These are phyloP conservation scores for Anadara kagoshimensis DNA, from an alignment of 1,140 invertebrate genomes.

Conservation along the genomic window DNA sequence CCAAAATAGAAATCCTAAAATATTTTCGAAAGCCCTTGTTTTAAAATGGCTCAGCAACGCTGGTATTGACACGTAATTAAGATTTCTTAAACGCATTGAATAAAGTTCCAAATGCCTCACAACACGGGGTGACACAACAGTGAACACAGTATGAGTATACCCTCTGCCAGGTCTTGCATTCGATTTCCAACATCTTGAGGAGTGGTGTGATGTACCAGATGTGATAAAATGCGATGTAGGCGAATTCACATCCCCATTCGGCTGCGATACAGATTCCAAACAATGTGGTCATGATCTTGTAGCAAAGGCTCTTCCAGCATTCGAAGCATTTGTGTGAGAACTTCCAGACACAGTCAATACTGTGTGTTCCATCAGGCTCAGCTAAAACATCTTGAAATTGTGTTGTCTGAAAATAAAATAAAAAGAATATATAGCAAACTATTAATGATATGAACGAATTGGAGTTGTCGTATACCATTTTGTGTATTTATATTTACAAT, in stretches of 20 bases:
- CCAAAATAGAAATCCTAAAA: too few species aligned
- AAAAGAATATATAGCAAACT: not conserved
- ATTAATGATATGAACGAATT: too few species aligned
- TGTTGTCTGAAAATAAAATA: slow-evolving; percentile 27
- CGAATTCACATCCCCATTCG: slow-evolving; percentile 82
- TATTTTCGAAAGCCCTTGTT: too few species aligned
- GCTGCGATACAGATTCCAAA: slow-evolving; percentile 81
- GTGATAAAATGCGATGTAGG: slow-evolving; percentile 80
- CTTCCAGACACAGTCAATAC: slow-evolving; percentile 84
- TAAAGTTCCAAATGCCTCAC: slow-evolving; percentile 19
- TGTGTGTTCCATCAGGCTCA: slow-evolving; percentile 83
- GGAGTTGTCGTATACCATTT: too few species aligned
- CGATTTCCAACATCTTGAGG: slow-evolving; percentile 73
- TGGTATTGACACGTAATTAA: not conserved
- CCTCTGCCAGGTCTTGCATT: slow-evolving; percentile 78
- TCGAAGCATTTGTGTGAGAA: slow-evolving; percentile 82
- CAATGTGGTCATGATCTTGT: slow-evolving; percentile 81
- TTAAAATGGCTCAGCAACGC: too few species aligned
- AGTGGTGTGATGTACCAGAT: slow-evolving; percentile 71
- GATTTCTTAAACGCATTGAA: slow-evolving; percentile 22
- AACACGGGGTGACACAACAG: slow-evolving; percentile 65
- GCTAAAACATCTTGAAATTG: slow-evolving; percentile 84
- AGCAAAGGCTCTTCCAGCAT: slow-evolving; percentile 81
- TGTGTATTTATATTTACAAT: too few species aligned
- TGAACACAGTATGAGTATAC: slow-evolving; percentile 78